Evolutionary conservation across 2,888 invertebrate genomes (phyloP), one percentile per base, ranked within the genome.

Genomic region (Caenorhabditis sp.): DNA sequence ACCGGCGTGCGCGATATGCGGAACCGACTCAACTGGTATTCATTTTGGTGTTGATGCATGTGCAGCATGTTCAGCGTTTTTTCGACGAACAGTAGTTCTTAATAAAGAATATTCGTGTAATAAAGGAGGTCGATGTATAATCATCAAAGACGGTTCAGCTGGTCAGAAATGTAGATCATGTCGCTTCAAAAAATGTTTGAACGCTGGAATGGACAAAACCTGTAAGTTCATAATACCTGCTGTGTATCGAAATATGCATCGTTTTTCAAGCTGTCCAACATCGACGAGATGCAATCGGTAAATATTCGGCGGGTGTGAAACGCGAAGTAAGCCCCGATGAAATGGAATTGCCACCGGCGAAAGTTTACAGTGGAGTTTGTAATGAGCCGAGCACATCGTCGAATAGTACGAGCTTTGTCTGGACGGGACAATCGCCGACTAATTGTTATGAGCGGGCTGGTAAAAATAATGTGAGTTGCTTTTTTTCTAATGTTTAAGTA

Each of bases 21-120:
- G 76, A 23, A 82, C 81, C 51, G 85, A 85, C 36, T 85, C 85
- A 10, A 85, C 85, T 12, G 85, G 85, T 8, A 85, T 85, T 53
- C 85, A 85, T 62, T 85, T 85, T 62, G 85, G 84, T 12, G 83
- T 82, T n/a, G 85, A 85, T 60, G 83, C 84, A 12, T 85, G 85
- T 66, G 82, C 84, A 10, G 84, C 84, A 8, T 85, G 85, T 62
- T 82, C 77, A 26, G 80, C 80, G 8, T 80, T 80, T 64, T 80
- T 80, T 57, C 57, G 84, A 59, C 65, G 85, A 57, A 85, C 84
- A 6, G 84, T 85, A 14, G 85, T 85, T 12, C 66, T 85, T 49
- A 72, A 72, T 59, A 85, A 85, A 67, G 71, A 81, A 57, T 85
- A 85, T 69, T 60, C 62, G 6, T 85, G 85, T 66, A 63, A 76